Conservation (phyloP, 2,797 vertebrate genomes). For the Myotis myotis region DNA sequence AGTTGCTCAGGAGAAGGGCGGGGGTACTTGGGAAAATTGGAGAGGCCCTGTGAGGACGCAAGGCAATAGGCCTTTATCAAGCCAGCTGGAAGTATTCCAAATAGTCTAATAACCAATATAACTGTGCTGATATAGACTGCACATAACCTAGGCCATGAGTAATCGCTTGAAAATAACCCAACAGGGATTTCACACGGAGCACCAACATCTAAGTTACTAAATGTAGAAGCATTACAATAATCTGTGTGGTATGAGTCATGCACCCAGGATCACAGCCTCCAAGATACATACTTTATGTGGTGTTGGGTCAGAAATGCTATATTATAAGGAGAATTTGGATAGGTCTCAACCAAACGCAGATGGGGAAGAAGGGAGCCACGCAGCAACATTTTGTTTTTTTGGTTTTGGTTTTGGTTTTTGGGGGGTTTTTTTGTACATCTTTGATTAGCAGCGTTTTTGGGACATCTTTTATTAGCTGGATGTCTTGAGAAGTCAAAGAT, state of each 20-base stretch:
- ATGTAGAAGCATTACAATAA: conserved; percentile 32
- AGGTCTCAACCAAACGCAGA: background rate
- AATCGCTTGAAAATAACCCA: conserved; percentile 60
- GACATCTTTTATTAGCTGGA: conserved; percentile 38
- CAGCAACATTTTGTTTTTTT: background rate
- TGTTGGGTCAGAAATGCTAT: conserved; percentile 8
- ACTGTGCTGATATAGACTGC: background rate
- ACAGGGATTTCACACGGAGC: background rate
- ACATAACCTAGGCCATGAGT: conserved; percentile 5
- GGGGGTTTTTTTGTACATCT: no score
- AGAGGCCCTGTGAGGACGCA: background rate
- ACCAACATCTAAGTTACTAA: conserved; percentile 4
- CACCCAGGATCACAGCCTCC: background rate
- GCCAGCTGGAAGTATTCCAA: background rate
- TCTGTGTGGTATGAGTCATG: conserved; percentile 2
- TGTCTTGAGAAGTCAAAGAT: conserved; percentile 62
- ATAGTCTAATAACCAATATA: background rate
- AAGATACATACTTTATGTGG: conserved; percentile 7
- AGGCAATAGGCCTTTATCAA: background rate
- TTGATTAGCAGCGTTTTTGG: background rate
- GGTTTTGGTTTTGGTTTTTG: no score
- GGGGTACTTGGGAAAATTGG: background rate
- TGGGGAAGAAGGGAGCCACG: background rate
- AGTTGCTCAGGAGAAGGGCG: background rate
- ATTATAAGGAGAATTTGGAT: conserved; percentile 31